phyloP scores from a whole-genome alignment of 2,888 invertebrate species.

The Drosophila bunnanda region DNA sequence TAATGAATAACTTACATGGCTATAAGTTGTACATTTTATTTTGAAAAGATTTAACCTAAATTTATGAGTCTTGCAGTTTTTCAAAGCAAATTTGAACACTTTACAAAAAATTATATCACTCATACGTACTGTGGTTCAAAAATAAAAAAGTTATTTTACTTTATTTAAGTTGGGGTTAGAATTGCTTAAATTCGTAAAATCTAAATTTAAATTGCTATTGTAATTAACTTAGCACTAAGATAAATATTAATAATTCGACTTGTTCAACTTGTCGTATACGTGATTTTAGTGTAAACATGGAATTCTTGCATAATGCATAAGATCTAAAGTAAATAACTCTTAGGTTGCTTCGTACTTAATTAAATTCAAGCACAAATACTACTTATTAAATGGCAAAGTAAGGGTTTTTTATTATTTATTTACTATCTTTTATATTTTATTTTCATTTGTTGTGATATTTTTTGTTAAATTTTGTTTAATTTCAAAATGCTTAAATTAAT shows the following conservation, averaged over 20 bases:
- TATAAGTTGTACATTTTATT: background rate
- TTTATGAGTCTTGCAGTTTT: background rate
- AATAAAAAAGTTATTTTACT: background rate
- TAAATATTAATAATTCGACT: background rate
- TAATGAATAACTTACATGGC: background rate
- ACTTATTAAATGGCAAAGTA: too few species aligned
- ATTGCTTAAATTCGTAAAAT: background rate
- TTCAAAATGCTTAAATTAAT: background rate
- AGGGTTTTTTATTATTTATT: too few species aligned
- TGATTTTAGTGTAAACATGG: background rate
- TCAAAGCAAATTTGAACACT: background rate
- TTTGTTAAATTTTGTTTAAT: background rate
- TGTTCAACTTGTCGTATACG: background rate
- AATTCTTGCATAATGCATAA: too few species aligned
- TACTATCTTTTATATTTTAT: too few species aligned
- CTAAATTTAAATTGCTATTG: background rate
- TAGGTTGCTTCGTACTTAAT: too few species aligned
- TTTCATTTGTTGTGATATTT: too few species aligned
- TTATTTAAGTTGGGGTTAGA: background rate
- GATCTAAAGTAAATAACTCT: too few species aligned
- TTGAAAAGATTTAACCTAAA: background rate
- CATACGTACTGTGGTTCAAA: background rate
- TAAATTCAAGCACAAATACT: too few species aligned
- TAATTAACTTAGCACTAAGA: background rate
- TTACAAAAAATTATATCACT: background rate